A percentile compares a stretch with the other conserved stretches of the same genome.
Conservation (phyloP, 2,797 vertebrate species). For the Lacerta bilineata region DNA sequence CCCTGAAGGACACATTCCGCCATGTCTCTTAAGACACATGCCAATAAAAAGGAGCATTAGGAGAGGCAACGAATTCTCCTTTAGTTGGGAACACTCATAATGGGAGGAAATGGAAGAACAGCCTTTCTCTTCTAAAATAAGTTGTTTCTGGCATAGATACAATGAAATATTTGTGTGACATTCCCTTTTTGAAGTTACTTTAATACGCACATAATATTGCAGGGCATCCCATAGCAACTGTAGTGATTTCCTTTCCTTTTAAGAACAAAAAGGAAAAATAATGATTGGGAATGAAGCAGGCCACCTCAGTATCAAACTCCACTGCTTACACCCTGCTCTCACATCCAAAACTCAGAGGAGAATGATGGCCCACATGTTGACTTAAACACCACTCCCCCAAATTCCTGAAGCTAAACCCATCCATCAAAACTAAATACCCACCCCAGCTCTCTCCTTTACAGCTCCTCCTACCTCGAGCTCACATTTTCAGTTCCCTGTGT, state of each 20-base stretch:
- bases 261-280: constrained; percentile 20
- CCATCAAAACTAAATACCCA: too few relatives aligned
- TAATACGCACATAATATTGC: background rate
- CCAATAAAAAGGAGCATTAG: background rate
- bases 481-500: background rate
- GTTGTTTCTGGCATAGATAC: background rate
- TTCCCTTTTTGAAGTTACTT: constrained; percentile 3
- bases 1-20: background rate
- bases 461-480: too few relatives aligned
- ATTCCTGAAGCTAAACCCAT: too few relatives aligned
- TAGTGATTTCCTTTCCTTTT: constrained; percentile 11
- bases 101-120: background rate
- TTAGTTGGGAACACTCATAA: background rate
- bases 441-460: too few relatives aligned
- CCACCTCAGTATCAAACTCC: too few relatives aligned
- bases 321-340: too few relatives aligned
- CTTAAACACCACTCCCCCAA: too few relatives aligned
- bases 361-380: too few relatives aligned
- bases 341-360: too few relatives aligned
- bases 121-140: background rate
- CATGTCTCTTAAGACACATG: background rate
- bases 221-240: constrained; percentile 21
- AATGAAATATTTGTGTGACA: background rate
- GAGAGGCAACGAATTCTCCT: too few relatives aligned
- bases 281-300: too few relatives aligned